Evolutionary conservation across 2,888 invertebrate species (phyloP), one percentile per base, ranked within the genome.

Genomic region (Chloroclysta siterata): DNA sequence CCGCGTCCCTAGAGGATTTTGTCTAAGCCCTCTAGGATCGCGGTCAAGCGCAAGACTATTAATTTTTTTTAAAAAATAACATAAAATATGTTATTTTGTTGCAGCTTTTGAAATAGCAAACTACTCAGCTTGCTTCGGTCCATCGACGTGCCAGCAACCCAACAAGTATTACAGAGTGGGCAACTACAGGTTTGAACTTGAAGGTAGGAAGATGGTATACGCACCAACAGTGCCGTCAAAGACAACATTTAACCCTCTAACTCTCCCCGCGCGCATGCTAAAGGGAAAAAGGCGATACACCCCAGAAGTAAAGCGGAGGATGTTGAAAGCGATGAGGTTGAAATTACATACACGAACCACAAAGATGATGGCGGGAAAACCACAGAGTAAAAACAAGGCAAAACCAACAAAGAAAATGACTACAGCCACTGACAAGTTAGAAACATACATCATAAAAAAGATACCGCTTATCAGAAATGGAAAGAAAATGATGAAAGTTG

Each of bases 121-220:
- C 63, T 85, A 84, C 62, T 76, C 82, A 0, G 78, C 77, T 13
- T 86, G 86, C 66, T 85, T 82, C 60, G 60, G 59, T 5, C 66
- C 68, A 0, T 54, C 63, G 0, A 66, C 63, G 60, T 28, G 28
- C n/a, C 63, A 0, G 80, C 77, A 72, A 1, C 10, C 28, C 11
- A 50, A 46, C 11, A 48, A 53, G 3, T 73, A 53, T 33, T 74
- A 76, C 15, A 76, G 76, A 62, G 75, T 79, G 65, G 81, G 81
- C 0, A 61, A 70, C 29, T 78, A 77, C 59, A 69, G 72, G 6
- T 71, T 64, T 39, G 47, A 73, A 5, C 57, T 68, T 10, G 61
- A 73, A 4, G 70, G 63, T 0, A 75, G 80, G 42, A 75, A 72
- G 63, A 68, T 76, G 59, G n/a, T 72, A n/a, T 72, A 65, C 36